A percentile compares a stretch with the other conserved stretches of the same genome.
Conservation (phyloP, 1,140 invertebrate species). For the Drosophila pachea region DNA sequence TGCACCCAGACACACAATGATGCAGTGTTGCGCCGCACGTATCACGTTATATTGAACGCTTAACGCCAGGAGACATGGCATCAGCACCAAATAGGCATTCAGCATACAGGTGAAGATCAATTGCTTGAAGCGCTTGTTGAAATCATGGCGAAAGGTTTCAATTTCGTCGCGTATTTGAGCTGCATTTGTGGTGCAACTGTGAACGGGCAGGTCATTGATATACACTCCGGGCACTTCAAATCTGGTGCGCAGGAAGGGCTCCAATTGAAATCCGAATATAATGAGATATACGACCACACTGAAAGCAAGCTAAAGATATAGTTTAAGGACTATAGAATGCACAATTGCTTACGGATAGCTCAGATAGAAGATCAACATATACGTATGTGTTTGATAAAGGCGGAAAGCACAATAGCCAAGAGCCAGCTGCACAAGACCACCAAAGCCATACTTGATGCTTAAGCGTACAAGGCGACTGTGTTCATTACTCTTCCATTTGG, state of each 20-base stretch:
- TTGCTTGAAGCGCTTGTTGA: constrained; percentile 92
- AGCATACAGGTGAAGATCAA: constrained; percentile 93
- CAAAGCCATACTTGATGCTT: constrained; percentile 62
- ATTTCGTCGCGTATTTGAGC: constrained; percentile 90
- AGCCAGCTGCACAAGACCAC: constrained; percentile 44
- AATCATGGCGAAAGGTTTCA: constrained; percentile 89
- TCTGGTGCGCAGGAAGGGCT: constrained; percentile 85
- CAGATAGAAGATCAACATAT: constrained; percentile 79
- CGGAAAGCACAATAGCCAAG: constrained; percentile 82
- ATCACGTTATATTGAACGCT: constrained; percentile 91
- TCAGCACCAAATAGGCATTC: constrained; percentile 93
- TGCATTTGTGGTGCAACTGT: constrained; percentile 86
- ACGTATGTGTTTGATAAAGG: constrained; percentile 57
- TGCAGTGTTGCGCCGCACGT: constrained; percentile 90
- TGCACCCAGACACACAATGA: constrained; percentile 89
- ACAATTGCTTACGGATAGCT: constrained; percentile 90
- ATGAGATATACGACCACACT: constrained; percentile 88
- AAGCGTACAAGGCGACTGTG: constrained; percentile 27
- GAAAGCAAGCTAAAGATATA: background rate
- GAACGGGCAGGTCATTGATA: constrained; percentile 80
- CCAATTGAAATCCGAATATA: constrained; percentile 87
- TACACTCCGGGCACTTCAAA: constrained; percentile 78
- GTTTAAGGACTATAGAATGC: background rate
- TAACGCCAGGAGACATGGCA: constrained; percentile 93
- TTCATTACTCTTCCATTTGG: constrained; percentile 41